phyloP scores from a whole-genome alignment of 2,113 vertebrate genomes.

The Ceratotherium simum region DNA sequence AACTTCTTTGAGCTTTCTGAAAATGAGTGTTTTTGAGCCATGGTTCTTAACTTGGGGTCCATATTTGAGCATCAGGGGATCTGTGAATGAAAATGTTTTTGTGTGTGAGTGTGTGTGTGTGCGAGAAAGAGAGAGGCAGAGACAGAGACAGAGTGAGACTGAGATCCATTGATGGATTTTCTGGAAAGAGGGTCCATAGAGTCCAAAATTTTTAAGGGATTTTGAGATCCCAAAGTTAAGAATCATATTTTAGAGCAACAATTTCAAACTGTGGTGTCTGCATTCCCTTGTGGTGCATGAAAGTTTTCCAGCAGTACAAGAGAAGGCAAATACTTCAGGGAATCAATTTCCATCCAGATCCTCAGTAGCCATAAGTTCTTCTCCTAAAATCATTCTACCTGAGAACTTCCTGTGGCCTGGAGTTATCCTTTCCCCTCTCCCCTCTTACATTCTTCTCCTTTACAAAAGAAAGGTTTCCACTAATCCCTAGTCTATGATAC shows the following conservation, averaged over 20 bases:
- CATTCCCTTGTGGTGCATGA: too few relatives aligned
- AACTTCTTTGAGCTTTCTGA: background rate
- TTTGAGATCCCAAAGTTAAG: background rate
- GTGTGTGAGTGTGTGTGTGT: accelerated
- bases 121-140: background rate
- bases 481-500: background rate
- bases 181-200: background rate
- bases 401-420: background rate
- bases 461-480: background rate
- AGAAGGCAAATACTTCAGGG: background rate
- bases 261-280: background rate
- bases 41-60: constrained; percentile 20
- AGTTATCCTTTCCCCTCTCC: background rate
- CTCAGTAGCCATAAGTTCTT: background rate
- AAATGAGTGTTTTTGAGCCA: background rate
- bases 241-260: background rate
- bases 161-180: background rate
- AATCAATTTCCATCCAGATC: background rate
- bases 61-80: background rate
- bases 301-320: background rate
- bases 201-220: background rate
- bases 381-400: background rate
- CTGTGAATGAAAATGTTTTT: background rate
- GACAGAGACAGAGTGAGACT: background rate
- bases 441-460: background rate